These are phyloP conservation scores for Macropodus opercularis DNA, from an alignment of 2,797 vertebrate species.

Conservation along the genomic window DNA sequence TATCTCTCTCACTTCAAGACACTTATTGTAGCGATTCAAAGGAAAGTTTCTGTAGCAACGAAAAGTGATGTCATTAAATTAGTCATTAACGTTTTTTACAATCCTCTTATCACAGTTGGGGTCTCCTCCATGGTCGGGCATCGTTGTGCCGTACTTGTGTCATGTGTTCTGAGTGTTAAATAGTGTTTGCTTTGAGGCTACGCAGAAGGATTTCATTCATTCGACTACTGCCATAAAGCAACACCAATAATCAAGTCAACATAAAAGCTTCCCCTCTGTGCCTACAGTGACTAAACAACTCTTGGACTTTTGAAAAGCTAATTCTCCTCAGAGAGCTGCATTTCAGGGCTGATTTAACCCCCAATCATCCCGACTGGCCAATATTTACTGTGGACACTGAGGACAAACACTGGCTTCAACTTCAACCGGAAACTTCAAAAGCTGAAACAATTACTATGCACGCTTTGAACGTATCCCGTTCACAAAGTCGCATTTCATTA, in stretches of 20 bases:
- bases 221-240: conserved; percentile 63
- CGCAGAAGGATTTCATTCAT: conserved; percentile 43
- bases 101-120: not conserved
- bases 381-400: conserved; percentile 56
- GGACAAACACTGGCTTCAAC: conserved; percentile 49
- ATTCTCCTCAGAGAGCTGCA: conserved; percentile 52
- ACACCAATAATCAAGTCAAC: conserved; percentile 75
- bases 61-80: not conserved
- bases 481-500: conserved; percentile 72
- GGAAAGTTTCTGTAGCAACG: not conserved
- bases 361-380: conserved; percentile 58
- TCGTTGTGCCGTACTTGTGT: conserved; percentile 15
- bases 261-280: conserved; percentile 62
- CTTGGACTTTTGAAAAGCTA: conserved; percentile 51
- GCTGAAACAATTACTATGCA: conserved; percentile 73
- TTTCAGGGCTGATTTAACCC: conserved; percentile 62
- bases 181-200: conserved; percentile 59
- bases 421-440: conserved; percentile 71
- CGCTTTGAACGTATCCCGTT: conserved; percentile 76
- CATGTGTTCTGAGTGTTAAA: conserved; percentile 47
- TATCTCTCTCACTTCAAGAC: too few relatives aligned
- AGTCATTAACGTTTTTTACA: too few relatives aligned
- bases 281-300: conserved; percentile 72
- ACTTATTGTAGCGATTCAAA: too few relatives aligned
- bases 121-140: not conserved